These are phyloP conservation scores for Falco peregrinus DNA, from an alignment of 2,797 vertebrate species.

Conservation along the genomic window DNA sequence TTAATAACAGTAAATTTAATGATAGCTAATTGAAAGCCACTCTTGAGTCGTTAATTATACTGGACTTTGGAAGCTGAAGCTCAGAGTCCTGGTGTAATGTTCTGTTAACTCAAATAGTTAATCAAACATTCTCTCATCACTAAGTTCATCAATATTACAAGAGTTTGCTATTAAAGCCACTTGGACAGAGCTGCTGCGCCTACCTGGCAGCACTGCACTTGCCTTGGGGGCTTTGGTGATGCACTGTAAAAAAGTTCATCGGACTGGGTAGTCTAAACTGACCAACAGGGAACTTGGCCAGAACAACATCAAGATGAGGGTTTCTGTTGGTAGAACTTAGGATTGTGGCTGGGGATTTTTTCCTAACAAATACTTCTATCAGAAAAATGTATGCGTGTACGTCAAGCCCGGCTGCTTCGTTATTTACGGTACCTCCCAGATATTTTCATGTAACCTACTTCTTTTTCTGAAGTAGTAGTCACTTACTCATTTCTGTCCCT, in stretches of 20 bases:
- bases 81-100: background rate
- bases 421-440: background rate
- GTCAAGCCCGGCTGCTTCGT: background rate
- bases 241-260: background rate
- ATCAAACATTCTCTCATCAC: background rate
- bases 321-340: background rate
- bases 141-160: background rate
- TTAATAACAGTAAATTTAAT: background rate
- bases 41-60: background rate
- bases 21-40: background rate
- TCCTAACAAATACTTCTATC: background rate
- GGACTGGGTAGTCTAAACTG: background rate
- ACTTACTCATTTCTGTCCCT: background rate
- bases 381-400: background rate
- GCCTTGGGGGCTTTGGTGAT: background rate
- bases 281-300: background rate
- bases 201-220: background rate
- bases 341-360: background rate
- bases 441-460: background rate
- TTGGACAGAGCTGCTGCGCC: fast-evolving
- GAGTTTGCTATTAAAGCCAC: background rate
- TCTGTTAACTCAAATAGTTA: background rate
- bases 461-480: background rate
- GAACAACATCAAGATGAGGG: background rate
- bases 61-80: background rate